phyloP scores from a whole-genome alignment of 2,113 vertebrate species.

The Oreochromis niloticus region DNA sequence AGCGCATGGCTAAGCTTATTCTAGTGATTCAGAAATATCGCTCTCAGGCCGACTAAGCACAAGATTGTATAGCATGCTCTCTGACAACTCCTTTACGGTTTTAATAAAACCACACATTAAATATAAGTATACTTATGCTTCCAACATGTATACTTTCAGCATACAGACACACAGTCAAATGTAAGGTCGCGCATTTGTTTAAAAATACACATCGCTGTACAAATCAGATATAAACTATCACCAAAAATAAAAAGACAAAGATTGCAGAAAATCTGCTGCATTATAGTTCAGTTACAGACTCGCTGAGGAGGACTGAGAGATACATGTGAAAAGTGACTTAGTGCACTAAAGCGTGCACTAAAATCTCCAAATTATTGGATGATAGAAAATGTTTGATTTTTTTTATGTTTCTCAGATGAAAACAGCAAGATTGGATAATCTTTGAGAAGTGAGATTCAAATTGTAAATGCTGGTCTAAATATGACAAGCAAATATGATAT shows the following conservation, averaged over 20 bases:
- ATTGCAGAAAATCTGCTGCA: background rate
- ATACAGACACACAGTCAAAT: background rate
- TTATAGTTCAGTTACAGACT: background rate
- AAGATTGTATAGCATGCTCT: background rate
- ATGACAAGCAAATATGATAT: background rate
- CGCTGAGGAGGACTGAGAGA: background rate
- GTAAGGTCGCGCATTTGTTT: background rate
- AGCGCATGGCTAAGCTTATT: background rate
- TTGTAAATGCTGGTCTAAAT: background rate
- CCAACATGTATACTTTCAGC: background rate
- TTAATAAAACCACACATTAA: background rate
- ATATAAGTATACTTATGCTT: background rate
- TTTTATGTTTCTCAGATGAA: background rate
- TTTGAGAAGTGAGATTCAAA: background rate
- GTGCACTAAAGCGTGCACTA: background rate
- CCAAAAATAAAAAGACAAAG: background rate
- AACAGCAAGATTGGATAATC: background rate
- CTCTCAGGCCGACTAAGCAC: background rate
- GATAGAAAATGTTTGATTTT: background rate
- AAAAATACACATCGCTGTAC: background rate
- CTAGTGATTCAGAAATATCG: background rate
- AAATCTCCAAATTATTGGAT: background rate
- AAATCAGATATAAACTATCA: background rate
- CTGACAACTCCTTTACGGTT: background rate
- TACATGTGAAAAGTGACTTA: background rate